A percentile compares a stretch with the other conserved stretches of the same genome.
Evolutionary conservation across 2,888 invertebrate species (phyloP).

Genomic region (Drosophila cognata): DNA sequence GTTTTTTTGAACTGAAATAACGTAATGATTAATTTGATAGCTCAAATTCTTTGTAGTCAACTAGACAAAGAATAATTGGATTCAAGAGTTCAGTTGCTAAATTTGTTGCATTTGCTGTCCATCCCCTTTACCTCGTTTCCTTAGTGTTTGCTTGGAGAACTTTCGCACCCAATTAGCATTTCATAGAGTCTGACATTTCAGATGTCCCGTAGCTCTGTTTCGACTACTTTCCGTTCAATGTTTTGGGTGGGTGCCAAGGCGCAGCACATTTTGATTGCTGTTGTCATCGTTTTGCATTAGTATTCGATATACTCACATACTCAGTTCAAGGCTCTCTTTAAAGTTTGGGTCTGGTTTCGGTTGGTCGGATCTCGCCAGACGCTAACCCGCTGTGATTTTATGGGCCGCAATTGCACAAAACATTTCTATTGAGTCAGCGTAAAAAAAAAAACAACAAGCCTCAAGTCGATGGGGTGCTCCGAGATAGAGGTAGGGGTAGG

Average conservation of each 20-base stretch:
- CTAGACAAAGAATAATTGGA: neutral
- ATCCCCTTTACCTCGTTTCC: neutral
- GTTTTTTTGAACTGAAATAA: neutral
- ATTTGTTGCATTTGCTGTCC: constrained; percentile 6
- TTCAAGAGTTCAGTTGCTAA: constrained; percentile 2
- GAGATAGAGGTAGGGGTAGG: neutral
- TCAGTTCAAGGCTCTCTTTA: constrained; percentile 7
- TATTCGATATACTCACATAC: neutral
- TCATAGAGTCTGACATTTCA: constrained; percentile 2
- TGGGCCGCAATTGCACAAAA: constrained; percentile 84
- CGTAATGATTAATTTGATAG: neutral
- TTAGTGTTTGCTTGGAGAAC: constrained; percentile 23
- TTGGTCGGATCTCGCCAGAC: constrained; percentile 67
- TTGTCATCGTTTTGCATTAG: constrained; percentile 66
- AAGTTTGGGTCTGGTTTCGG: constrained; percentile 6
- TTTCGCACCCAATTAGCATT: constrained; percentile 53
- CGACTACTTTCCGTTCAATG: constrained; percentile 20
- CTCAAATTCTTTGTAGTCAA: neutral
- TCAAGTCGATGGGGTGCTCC: constrained; percentile 49
- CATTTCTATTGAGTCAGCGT: constrained; percentile 82
- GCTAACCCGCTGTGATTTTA: constrained; percentile 83
- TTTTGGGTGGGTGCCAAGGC: constrained; percentile 32
- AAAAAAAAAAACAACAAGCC: constrained; percentile 48
- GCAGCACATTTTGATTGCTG: constrained; percentile 67
- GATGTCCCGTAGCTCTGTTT: constrained; percentile 37